Percentiles rank a stretch among this genome's conserved stretches.
These are phyloP conservation scores for Andrena marginata DNA, from an alignment of 2,888 invertebrate genomes.

Conservation along the genomic window DNA sequence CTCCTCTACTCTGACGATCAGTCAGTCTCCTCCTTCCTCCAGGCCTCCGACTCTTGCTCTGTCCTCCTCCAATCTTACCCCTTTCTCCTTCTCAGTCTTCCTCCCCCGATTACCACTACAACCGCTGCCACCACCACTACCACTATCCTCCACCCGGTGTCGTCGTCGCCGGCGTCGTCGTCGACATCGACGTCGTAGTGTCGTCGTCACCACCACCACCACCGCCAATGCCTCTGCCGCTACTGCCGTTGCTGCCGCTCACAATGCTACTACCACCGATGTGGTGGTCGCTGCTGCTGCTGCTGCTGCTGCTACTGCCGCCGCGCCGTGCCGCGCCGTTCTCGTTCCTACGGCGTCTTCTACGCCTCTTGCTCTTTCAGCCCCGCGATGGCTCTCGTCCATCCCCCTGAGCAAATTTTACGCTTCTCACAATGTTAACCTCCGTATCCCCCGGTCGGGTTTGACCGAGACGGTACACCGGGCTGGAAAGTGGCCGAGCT, in stretches of 20 bases:
- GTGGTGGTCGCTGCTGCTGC: slow-evolving; percentile 29
- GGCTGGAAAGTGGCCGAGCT: slow-evolving; percentile 34
- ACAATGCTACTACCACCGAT: slow-evolving; percentile 27
- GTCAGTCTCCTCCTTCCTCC: slow-evolving; percentile 77
- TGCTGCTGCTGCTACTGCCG: slow-evolving; percentile 24
- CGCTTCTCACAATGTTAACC: slow-evolving; percentile 58
- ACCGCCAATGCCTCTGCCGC: slow-evolving; percentile 3
- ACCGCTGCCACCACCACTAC: slow-evolving; percentile 19
- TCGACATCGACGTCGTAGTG: slow-evolving; percentile 15
- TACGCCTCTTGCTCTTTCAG: slow-evolving; percentile 41
- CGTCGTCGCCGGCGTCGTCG: slow-evolving; percentile 22
- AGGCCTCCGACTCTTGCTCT: slow-evolving; percentile 55
- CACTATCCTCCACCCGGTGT: slow-evolving; percentile 1
- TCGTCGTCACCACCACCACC: slow-evolving; percentile 18
- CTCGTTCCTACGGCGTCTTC: slow-evolving; percentile 45
- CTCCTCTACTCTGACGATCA: slow-evolving; percentile 78
- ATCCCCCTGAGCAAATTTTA: slow-evolving; percentile 61
- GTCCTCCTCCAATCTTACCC: slow-evolving; percentile 72
- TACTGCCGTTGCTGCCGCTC: slow-evolving; percentile 13
- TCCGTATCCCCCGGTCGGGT: slow-evolving; percentile 1
- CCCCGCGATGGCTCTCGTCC: slow-evolving; percentile 31
- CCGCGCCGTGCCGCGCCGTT: not conserved
- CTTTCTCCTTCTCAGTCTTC: slow-evolving; percentile 55
- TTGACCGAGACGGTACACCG: not conserved
- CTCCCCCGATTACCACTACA: slow-evolving; percentile 58